Evolutionary conservation across 2,888 invertebrate genomes (phyloP).

Genomic region (Drosophila fungiperda): DNA sequence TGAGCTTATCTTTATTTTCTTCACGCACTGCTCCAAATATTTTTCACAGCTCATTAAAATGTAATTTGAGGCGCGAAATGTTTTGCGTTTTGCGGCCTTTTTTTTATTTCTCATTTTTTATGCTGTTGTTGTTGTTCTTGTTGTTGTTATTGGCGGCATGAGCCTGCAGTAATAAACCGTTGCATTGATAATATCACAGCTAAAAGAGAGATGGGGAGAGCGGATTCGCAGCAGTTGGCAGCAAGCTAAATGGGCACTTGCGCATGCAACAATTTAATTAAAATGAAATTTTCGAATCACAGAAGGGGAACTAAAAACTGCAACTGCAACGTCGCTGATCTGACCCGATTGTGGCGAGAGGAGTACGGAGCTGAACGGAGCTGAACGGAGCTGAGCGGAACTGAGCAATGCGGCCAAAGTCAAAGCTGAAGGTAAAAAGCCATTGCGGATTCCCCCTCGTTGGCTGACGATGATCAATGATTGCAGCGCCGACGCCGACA

Average conservation of each 20-base stretch:
- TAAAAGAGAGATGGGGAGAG: constrained; percentile 1
- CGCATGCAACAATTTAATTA: constrained; percentile 80
- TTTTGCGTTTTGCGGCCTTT: constrained; percentile 47
- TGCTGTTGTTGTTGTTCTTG: background rate
- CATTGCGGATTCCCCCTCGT: constrained; percentile 39
- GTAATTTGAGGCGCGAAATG: constrained; percentile 76
- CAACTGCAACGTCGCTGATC: constrained; percentile 47
- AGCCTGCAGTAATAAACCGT: constrained; percentile 68
- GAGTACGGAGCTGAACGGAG: background rate
- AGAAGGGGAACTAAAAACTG: constrained; percentile 40
- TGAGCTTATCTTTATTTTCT: constrained; percentile 41
- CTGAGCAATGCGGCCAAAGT: constrained; percentile 55
- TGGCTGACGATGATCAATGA: constrained; percentile 78
- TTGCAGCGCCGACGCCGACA: constrained; percentile 60
- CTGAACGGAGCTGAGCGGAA: background rate
- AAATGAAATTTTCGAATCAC: constrained; percentile 80
- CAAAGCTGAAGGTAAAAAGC: constrained; percentile 53
- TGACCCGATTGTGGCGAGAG: constrained; percentile 20
- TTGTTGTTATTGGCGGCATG: constrained; percentile 16
- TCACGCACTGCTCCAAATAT: constrained; percentile 69
- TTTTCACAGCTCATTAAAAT: constrained; percentile 81
- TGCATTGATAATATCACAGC: constrained; percentile 66
- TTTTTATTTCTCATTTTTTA: background rate
- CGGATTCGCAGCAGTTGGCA: constrained; percentile 2
- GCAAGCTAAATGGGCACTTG: constrained; percentile 66